Evolutionary conservation across 2,888 invertebrate genomes (phyloP).

Genomic region (Cerastis leucographa): DNA sequence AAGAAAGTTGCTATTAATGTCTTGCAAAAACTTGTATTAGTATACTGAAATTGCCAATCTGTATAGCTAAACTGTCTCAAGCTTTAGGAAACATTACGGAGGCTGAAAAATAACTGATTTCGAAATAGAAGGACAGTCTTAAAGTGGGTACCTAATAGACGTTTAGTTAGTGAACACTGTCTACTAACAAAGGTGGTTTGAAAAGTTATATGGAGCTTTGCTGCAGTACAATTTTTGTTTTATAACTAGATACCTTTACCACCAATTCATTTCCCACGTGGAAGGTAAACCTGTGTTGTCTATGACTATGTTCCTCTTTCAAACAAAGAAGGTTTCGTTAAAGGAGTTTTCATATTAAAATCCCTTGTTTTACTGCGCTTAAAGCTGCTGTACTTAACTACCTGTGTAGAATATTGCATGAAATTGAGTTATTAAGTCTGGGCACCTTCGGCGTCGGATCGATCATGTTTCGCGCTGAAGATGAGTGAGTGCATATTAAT

Average conservation of each 20-base stretch:
- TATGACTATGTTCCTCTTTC: constrained; percentile 11
- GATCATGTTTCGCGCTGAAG: constrained; percentile 53
- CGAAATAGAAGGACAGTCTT: not conserved
- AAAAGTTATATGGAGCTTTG: not conserved
- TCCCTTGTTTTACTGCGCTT: not conserved
- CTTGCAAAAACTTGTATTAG: too few relatives aligned
- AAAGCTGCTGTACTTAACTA: not conserved
- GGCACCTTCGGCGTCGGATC: constrained; percentile 24
- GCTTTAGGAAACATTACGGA: not conserved
- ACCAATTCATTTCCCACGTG: not conserved
- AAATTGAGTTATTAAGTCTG: constrained; percentile 40
- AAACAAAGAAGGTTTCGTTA: not conserved
- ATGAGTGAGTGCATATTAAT: constrained; percentile 52
- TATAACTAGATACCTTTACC: not conserved
- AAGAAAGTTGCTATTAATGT: too few relatives aligned
- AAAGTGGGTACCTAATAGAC: not conserved
- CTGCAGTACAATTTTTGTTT: not conserved
- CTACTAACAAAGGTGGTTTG: not conserved
- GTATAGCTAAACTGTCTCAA: not conserved
- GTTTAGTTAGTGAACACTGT: not conserved
- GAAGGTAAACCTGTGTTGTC: not conserved
- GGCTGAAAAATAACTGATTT: not conserved
- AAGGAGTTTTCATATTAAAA: not conserved
- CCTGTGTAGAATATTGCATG: constrained; percentile 30
- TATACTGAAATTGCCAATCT: not conserved